A percentile compares a stretch with the other conserved stretches of the same genome.
Conservation (phyloP, 2,888 invertebrate genomes). For the Netelia melanura region DNA sequence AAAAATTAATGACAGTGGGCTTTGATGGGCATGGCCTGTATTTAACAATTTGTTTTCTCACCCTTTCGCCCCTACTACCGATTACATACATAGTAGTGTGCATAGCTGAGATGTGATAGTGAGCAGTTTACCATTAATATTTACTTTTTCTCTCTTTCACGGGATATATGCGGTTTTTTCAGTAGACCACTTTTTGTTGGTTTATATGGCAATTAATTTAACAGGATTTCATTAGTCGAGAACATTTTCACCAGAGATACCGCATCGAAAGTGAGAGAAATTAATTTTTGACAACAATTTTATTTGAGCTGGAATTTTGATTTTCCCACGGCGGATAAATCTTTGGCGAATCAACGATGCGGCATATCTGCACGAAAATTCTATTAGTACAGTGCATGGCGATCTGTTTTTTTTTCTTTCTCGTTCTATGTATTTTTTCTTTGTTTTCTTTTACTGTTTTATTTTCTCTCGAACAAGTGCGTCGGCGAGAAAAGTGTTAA, state of each 20-base stretch:
- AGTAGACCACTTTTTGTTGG: constrained; percentile 13
- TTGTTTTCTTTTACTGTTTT: not conserved
- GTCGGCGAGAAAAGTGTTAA: constrained; percentile 41
- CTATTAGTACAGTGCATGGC: constrained; percentile 44
- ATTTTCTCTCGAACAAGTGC: constrained; percentile 39
- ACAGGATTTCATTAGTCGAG: constrained; percentile 39
- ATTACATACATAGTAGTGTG: constrained; percentile 29
- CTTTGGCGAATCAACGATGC: constrained; percentile 1
- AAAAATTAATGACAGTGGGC: constrained; percentile 1
- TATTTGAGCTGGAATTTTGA: not conserved
- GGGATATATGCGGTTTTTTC: constrained; percentile 12
- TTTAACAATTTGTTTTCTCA: constrained; percentile 8
- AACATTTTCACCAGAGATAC: constrained; percentile 13
- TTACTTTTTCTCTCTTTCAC: constrained; percentile 24
- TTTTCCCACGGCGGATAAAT: not conserved
- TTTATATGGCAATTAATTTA: constrained; percentile 12
- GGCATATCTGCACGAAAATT: constrained; percentile 19
- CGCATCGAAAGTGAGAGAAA: constrained; percentile 5
- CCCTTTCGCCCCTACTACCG: constrained; percentile 3
- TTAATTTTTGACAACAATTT: not conserved
- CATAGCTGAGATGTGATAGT: constrained; percentile 35
- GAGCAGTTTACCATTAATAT: constrained; percentile 22
- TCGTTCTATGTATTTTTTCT: not conserved
- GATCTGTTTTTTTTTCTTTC: constrained; percentile 3
- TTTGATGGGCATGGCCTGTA: constrained; percentile 25